A percentile compares a stretch with the other conserved stretches of the same genome.
Evolutionary conservation across 2,888 invertebrate species (phyloP).

Genomic region (Syritta pipiens): DNA sequence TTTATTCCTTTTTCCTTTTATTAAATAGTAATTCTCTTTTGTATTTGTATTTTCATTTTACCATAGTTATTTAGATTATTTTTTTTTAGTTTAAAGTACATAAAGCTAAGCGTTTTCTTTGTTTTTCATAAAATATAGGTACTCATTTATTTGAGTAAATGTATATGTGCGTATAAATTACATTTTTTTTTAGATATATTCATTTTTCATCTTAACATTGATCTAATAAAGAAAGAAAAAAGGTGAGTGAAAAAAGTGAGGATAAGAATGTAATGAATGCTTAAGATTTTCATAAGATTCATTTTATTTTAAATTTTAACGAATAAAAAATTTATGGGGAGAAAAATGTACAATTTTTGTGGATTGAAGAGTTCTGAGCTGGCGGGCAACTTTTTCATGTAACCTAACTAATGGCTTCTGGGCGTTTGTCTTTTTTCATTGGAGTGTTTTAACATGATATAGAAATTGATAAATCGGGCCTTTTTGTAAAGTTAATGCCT

Average conservation of each 20-base stretch:
- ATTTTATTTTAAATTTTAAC: too few relatives aligned
- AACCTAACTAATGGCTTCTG: too few relatives aligned
- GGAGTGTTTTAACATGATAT: too few relatives aligned
- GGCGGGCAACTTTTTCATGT: too few relatives aligned
- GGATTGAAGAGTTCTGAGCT: too few relatives aligned
- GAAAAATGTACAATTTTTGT: too few relatives aligned
- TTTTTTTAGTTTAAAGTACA: constrained; percentile 40
- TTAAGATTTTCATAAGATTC: too few relatives aligned
- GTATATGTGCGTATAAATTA: constrained; percentile 52
- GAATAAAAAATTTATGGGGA: too few relatives aligned
- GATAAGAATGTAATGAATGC: too few relatives aligned
- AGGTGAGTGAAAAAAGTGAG: not conserved
- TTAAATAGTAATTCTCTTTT: not conserved
- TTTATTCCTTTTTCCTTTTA: not conserved
- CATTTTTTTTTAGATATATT: constrained; percentile 13
- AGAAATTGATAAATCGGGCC: too few relatives aligned
- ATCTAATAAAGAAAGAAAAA: not conserved
- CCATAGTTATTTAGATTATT: not conserved
- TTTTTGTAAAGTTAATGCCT: too few relatives aligned
- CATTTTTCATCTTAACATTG: not conserved
- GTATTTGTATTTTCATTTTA: not conserved
- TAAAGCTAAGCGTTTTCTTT: constrained; percentile 60
- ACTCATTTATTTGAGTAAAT: constrained; percentile 34
- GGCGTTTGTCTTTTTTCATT: too few relatives aligned
- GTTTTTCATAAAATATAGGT: constrained; percentile 41